Percentiles rank a stretch among this genome's conserved stretches.
phyloP scores from a whole-genome alignment of 1,140 invertebrate genomes.

The Eciton burchellii region DNA sequence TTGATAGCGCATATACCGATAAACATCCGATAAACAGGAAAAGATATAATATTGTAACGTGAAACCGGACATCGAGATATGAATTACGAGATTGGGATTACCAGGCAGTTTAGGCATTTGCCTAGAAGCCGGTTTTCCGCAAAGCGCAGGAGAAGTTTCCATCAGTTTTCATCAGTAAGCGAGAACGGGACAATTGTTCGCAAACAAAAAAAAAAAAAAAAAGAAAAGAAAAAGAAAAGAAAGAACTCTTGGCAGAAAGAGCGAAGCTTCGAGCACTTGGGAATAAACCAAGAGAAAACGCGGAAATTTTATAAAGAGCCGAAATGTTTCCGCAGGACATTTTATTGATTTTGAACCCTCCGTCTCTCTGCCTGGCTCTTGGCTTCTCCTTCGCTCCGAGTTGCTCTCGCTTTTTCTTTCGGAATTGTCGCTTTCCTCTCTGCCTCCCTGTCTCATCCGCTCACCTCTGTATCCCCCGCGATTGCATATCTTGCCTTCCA shows the following conservation, averaged over 20 bases:
- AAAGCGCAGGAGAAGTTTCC: conserved; percentile 9
- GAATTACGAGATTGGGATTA: not conserved
- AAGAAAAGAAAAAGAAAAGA: not conserved
- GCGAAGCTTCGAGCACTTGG: not conserved
- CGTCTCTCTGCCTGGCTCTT: conserved; percentile 65
- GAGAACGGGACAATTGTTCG: conserved; percentile 10
- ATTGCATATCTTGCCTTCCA: conserved; percentile 32
- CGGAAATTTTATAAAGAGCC: conserved; percentile 71
- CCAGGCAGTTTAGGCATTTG: not conserved
- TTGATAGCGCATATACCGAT: not conserved
- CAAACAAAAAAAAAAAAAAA: not conserved
- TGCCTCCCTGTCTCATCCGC: conserved; percentile 55
- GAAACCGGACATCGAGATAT: not conserved
- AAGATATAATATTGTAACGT: not conserved
- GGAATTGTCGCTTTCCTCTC: conserved; percentile 65
- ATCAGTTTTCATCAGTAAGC: conserved; percentile 9
- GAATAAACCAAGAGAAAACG: conserved; percentile 56
- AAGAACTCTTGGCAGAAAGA: too few species aligned
- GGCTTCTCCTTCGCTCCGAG: conserved; percentile 67
- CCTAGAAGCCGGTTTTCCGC: conserved; percentile 11
- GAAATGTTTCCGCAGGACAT: conserved; percentile 81
- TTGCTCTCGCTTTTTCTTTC: conserved; percentile 69
- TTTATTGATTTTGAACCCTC: conserved; percentile 82
- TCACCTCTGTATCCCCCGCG: conserved; percentile 9
- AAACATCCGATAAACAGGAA: not conserved